A percentile compares a stretch with the other conserved stretches of the same genome.
These are phyloP conservation scores for Molossus alvarezi DNA, from an alignment of 2,797 vertebrate species.

Conservation along the genomic window DNA sequence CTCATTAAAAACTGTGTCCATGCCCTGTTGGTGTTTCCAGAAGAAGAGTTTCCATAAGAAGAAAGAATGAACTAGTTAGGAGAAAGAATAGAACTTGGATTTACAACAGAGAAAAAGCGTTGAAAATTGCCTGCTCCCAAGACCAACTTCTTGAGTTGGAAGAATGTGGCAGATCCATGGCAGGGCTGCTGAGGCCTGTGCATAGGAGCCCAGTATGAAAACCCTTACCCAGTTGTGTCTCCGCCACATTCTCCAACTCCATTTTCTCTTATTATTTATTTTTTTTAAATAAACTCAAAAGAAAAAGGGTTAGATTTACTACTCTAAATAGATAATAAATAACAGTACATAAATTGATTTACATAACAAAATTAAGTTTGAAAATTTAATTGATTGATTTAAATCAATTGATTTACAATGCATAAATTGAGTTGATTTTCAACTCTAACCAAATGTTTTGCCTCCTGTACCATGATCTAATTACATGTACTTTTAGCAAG, in stretches of 20 bases:
- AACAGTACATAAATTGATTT: not conserved
- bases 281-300: not conserved
- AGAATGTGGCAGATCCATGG: slow-evolving; percentile 92
- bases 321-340: not conserved
- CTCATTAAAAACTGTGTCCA: not conserved
- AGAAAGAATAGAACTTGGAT: not conserved
- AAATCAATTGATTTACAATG: not conserved
- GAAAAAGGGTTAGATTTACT: not conserved
- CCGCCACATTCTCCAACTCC: not conserved
- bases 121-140: slow-evolving; percentile 91
- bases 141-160: slow-evolving; percentile 90
- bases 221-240: not conserved
- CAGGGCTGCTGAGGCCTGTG: slow-evolving; percentile 89
- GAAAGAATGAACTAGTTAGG: not conserved
- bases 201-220: not conserved
- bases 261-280: not conserved
- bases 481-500: not conserved
- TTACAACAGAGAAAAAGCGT: slow-evolving; percentile 89
- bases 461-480: not conserved
- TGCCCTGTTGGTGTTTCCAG: not conserved
- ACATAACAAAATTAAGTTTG: not conserved
- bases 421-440: slow-evolving; percentile 9
- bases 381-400: not conserved
- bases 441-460: not conserved
- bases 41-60: not conserved